Percentiles rank a stretch among this genome's conserved stretches.
These are phyloP conservation scores for Rhopilema esculentum DNA, from an alignment of 30 jellyfish, hydroid and myxozoan genomes.

Conservation along the genomic window DNA sequence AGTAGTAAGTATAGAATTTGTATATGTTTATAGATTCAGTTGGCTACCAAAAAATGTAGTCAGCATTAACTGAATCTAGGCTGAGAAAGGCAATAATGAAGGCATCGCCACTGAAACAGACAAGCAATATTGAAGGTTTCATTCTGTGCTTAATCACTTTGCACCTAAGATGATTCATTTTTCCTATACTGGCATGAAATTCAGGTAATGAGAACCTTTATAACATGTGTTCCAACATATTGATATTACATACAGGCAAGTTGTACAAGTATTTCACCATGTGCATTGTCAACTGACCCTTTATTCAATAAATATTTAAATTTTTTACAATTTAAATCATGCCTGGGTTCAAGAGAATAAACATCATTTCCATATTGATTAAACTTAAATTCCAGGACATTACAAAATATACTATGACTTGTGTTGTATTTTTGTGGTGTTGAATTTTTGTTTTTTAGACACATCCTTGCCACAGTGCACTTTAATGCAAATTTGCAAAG, in stretches of 20 bases:
- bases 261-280: background rate
- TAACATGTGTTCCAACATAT: no score
- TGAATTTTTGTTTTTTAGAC: conserved; percentile 19
- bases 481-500: conserved; percentile 25
- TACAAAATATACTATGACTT: background rate
- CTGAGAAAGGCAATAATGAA: background rate
- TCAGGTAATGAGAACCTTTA: no score
- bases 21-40: background rate
- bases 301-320: background rate
- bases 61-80: background rate
- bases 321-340: background rate
- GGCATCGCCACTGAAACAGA: conserved; percentile 21
- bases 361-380: background rate
- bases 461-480: conserved; percentile 35
- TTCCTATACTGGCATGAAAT: conserved; percentile 32
- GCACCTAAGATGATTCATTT: conserved; percentile 20
- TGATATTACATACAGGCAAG: conserved; percentile 20
- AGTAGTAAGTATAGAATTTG: background rate
- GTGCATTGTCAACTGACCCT: background rate
- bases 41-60: background rate
- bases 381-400: background rate
- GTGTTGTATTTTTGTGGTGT: background rate
- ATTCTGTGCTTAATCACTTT: conserved; percentile 4
- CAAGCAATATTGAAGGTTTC: conserved; percentile 9
- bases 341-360: background rate